A percentile compares a stretch with the other conserved stretches of the same genome.
phyloP scores from a whole-genome alignment of 2,797 vertebrate genomes.

The Rhinella marina region DNA sequence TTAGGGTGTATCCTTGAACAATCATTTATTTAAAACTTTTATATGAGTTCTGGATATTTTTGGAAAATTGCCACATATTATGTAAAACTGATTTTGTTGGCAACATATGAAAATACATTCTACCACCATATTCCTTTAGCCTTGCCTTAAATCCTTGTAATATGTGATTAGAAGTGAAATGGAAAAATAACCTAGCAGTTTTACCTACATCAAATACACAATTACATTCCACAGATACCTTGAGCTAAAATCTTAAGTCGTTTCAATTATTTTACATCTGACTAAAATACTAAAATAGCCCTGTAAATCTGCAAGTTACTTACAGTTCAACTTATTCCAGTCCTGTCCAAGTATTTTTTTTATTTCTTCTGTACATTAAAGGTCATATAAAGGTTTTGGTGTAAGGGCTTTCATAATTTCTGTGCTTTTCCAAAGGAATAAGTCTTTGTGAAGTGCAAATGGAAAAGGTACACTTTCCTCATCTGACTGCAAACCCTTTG shows the following conservation, averaged over 20 bases:
- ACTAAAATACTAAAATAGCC: conserved; percentile 31
- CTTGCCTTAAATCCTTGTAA: conserved; percentile 33
- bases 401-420: neutral
- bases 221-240: conserved; percentile 48
- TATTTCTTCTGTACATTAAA: neutral
- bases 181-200: conserved; percentile 16
- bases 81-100: conserved; percentile 66
- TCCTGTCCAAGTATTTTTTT: neutral
- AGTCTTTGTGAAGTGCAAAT: neutral
- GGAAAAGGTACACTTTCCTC: neutral
- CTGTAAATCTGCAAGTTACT: conserved; percentile 20
- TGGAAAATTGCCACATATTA: conserved; percentile 68
- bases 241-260: conserved; percentile 28
- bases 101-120: conserved; percentile 63
- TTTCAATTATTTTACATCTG: conserved; percentile 32
- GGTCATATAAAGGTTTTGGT: conserved; percentile 26
- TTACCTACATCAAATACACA: conserved; percentile 53
- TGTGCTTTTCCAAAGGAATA: neutral
- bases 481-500: neutral
- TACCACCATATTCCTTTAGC: conserved; percentile 35
- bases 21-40: conserved; percentile 76
- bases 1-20: conserved; percentile 75
- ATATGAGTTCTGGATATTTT: conserved; percentile 70
- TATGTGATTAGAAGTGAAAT: conserved; percentile 36
- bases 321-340: conserved; percentile 10